Percentiles rank a stretch among this genome's conserved stretches.
Conservation (phyloP, 1,140 invertebrate species). For the Manduca sexta region DNA sequence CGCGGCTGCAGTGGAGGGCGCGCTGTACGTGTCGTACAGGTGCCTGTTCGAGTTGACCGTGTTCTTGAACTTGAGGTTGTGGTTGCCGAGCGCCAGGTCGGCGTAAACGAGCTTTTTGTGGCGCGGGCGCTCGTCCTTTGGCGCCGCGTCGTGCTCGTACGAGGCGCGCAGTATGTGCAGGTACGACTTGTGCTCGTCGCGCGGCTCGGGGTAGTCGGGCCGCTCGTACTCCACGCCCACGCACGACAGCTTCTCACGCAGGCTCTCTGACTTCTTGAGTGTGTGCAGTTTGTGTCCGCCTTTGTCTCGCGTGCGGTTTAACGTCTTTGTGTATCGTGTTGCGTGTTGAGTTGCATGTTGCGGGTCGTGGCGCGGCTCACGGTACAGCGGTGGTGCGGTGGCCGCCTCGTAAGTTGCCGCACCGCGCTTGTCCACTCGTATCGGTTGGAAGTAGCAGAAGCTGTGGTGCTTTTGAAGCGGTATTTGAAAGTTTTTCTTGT, state of each 20-base stretch:
- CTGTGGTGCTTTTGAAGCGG: constrained; percentile 80
- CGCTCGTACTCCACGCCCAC: constrained; percentile 64
- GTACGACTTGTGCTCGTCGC: constrained; percentile 34
- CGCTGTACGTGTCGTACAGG: constrained; percentile 67
- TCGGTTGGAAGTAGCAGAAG: constrained; percentile 79
- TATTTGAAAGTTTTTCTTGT: constrained; percentile 75
- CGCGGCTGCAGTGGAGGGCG: too few species aligned
- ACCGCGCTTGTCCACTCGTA: constrained; percentile 65
- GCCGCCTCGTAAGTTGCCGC: constrained; percentile 68
- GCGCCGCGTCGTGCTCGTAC: constrained; percentile 4
- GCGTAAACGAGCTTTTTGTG: constrained; percentile 72
- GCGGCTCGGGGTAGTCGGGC: constrained; percentile 69
- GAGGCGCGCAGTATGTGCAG: too few species aligned
- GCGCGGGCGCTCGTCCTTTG: constrained; percentile 55
- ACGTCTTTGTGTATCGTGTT: constrained; percentile 70
- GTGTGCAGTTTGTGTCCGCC: constrained; percentile 59
- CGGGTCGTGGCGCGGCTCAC: constrained; percentile 52
- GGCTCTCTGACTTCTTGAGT: constrained; percentile 68
- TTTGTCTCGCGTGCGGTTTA: constrained; percentile 64
- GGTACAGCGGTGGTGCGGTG: constrained; percentile 61
- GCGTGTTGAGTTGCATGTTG: constrained; percentile 59
- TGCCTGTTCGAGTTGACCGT: constrained; percentile 74
- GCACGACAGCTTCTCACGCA: constrained; percentile 68
- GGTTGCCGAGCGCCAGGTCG: constrained; percentile 71
- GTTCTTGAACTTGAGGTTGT: constrained; percentile 74